Conservation (phyloP, 2,797 vertebrate species). For the Liasis olivaceus region DNA sequence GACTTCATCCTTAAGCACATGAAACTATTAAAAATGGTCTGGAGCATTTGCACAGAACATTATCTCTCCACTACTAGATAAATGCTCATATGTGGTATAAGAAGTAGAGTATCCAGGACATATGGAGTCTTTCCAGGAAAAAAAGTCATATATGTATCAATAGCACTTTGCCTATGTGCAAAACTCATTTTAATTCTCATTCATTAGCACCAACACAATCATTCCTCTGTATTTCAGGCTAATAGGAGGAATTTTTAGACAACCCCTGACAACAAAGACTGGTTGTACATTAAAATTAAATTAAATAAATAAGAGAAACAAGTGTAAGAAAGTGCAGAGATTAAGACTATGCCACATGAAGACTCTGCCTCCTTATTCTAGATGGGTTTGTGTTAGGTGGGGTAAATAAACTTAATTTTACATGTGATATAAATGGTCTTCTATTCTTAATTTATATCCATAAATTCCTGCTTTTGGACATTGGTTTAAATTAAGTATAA, state of each 20-base stretch:
- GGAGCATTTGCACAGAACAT: neutral
- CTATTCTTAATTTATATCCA: neutral
- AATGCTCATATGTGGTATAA: neutral
- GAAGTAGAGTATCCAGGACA: no score
- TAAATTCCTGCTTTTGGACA: neutral
- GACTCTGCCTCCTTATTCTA: neutral
- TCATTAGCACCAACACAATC: neutral
- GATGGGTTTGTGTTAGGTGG: neutral
- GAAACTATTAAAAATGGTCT: neutral
- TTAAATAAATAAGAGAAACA: neutral
- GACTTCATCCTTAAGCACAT: neutral
- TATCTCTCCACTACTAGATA: neutral
- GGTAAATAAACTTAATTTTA: neutral
- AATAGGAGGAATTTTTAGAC: neutral
- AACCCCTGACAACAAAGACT: neutral
- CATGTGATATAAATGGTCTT: neutral
- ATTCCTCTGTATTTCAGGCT: neutral
- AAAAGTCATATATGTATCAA: neutral
- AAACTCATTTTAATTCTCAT: neutral
- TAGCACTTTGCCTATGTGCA: neutral
- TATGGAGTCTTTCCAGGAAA: no score
- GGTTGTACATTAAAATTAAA: neutral
- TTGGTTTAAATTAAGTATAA: neutral
- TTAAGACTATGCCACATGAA: neutral
- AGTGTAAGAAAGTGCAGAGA: neutral